Conservation (phyloP, 2,797 vertebrate genomes). For the Pempheris klunzingeri region DNA sequence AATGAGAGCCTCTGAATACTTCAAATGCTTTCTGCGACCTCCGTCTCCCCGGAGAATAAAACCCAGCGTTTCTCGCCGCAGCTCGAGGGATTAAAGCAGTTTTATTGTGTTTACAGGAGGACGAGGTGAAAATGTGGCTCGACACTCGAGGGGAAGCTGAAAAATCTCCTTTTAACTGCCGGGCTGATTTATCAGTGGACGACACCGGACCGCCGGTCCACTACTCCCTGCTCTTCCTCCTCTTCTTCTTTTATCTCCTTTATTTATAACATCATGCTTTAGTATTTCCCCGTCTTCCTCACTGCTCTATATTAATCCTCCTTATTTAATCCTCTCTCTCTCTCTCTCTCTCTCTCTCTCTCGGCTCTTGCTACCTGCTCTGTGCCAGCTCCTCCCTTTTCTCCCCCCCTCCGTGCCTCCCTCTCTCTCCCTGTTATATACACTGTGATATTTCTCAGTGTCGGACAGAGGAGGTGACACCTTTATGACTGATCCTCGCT, state of each 20-base stretch:
- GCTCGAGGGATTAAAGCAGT: conserved; percentile 35
- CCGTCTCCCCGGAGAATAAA: conserved; percentile 19
- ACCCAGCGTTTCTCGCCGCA: neutral
- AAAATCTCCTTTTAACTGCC: conserved; percentile 47
- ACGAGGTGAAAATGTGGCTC: conserved; percentile 45
- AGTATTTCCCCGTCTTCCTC: neutral
- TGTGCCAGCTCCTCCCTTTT: neutral
- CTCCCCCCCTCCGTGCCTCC: too few species aligned
- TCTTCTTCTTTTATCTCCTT: neutral
- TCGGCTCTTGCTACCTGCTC: neutral
- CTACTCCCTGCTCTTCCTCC: neutral
- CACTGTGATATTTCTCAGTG: neutral
- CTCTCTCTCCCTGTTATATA: neutral
- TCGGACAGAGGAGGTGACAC: conserved; percentile 31
- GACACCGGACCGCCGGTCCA: conserved; percentile 2
- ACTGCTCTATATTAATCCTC: neutral
- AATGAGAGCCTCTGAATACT: conserved; percentile 44
- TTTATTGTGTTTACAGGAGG: conserved; percentile 64
- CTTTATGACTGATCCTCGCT: conserved; percentile 58
- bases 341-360: neutral
- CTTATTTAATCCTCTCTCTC: conserved; percentile 14
- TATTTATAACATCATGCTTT: neutral
- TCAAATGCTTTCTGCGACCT: conserved; percentile 57
- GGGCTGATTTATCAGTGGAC: conserved; percentile 37
- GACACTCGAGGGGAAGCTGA: conserved; percentile 30